Base-by-base conservation (phyloP, 1,140 invertebrate species). In the Macrobrachium rosenbergii region DNA sequence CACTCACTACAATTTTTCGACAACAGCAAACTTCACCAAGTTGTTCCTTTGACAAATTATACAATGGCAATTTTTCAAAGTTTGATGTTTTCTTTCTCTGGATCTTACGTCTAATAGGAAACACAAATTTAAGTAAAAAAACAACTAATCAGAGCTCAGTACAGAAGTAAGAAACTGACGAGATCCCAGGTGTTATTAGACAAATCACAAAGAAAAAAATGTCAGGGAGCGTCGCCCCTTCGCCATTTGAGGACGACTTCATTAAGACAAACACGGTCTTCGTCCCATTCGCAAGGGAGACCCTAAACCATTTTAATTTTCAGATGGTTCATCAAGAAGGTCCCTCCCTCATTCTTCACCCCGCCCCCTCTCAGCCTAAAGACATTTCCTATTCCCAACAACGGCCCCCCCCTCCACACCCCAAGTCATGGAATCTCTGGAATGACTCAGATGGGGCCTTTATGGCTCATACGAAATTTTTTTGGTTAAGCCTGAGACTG, bases 251-350 rank as follows among this genome's bases (percentile, higher is more conserved):
- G 37, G 60, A 81, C 62, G 19, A 81, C 62, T 81, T 81, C 78
- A 81, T 81, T 81, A 81, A 81, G 78, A 67, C 78, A 67, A 67
- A 81, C 78, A 81, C 45, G 78, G 62, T 81, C 78, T 67, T 64
- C 19, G 28, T 8, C 77, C 60, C 78, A 67, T 81, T 37, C 60
- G 17, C 78, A 12, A 28, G 78, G 77, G 78, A 67, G 52, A 64
- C 78, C 28, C 78, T 64, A 67, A 81, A 28, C 78, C 78, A 81
- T 81, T 81, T 81, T 81, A 81, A 81, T 81, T 81, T 81, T 81
- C 59, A 81, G 78, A 81, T 52, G 62, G 78, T 81, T 81, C 78
- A 45, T 43, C 23, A 64, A 67, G 59, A 64, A 62, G 62, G 62
- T 58, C 52, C 28, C 0, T 12, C 11, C 59, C 21, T 64, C 3